Conservation (phyloP, 2,797 vertebrate genomes). For the Peromyscus nudipes region DNA sequence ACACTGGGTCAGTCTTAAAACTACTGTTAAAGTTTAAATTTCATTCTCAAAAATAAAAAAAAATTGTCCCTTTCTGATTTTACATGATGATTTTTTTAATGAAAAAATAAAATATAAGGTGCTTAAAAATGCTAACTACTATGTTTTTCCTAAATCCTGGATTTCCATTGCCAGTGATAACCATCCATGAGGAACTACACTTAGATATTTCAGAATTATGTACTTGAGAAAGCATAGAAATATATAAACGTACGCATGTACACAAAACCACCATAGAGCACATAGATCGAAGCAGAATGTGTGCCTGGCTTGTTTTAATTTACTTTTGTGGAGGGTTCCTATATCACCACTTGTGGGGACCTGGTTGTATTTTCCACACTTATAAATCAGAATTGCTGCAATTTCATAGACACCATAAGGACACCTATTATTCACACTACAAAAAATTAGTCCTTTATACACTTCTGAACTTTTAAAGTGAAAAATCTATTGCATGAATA, state of each 20-base stretch:
- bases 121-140: not conserved
- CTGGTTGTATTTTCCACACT: not conserved
- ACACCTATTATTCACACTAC: not conserved
- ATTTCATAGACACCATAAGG: not conserved
- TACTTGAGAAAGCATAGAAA: not conserved
- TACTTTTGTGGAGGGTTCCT: not conserved
- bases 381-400: not conserved
- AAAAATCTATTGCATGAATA: conserved; percentile 15
- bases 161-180: not conserved
- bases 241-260: not conserved
- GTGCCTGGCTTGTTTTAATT: not conserved
- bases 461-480: not conserved
- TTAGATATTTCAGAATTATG: not conserved
- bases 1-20: not conserved
- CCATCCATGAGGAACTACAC: not conserved
- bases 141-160: not conserved
- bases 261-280: not conserved
- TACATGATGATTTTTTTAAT: conserved; percentile 13
- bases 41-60: not conserved
- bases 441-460: conserved; percentile 1
- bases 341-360: not conserved
- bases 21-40: not conserved
- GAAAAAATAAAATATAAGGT: not conserved
- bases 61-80: not conserved
- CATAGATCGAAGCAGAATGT: not conserved